Conservation (phyloP, 2,888 invertebrate species). For the Yponomeuta evonymella region DNA sequence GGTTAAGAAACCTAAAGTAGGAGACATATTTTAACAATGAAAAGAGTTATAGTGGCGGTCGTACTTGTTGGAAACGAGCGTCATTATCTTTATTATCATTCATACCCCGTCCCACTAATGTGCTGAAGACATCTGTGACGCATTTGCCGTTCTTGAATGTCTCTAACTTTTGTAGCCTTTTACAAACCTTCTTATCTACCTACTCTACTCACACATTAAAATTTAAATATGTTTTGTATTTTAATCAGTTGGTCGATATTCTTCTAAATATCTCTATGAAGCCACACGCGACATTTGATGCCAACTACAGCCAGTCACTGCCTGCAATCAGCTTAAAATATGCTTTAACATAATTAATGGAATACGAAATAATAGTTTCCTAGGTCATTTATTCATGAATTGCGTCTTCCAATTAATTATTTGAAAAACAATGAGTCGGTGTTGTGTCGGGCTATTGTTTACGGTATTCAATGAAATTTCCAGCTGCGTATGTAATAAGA, state of each 20-base stretch:
- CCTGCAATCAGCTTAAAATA: too few relatives aligned
- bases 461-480: not conserved
- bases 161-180: not conserved
- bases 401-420: not conserved
- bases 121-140: not conserved
- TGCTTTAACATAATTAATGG: too few relatives aligned
- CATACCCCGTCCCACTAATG: not conserved
- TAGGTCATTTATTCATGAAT: not conserved
- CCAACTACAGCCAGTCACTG: too few relatives aligned
- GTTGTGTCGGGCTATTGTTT: not conserved
- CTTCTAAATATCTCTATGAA: too few relatives aligned
- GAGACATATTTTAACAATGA: not conserved
- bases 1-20: too few relatives aligned
- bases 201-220: not conserved
- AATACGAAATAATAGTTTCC: not conserved
- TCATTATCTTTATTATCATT: not conserved
- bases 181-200: not conserved
- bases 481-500: not conserved
- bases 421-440: not conserved
- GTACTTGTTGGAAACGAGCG: not conserved
- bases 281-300: too few relatives aligned
- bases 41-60: not conserved
- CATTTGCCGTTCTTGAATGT: not conserved
- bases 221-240: too few relatives aligned
- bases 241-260: too few relatives aligned